Base-by-base conservation (phyloP, 1,140 invertebrate species). In the Drosophila rhopaloa region DNA sequence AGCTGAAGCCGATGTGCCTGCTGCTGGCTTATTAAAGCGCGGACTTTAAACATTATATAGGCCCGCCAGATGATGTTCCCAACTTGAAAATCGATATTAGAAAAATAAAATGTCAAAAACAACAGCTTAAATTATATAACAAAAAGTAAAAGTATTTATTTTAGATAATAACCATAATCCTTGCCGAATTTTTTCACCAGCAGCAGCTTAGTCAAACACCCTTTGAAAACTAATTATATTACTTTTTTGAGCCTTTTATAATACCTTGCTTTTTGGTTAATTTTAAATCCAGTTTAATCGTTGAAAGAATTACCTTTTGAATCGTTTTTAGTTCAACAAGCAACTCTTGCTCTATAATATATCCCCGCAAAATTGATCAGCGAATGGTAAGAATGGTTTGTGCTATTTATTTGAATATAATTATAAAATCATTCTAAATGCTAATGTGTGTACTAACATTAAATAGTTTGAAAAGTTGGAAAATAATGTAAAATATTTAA, bases 21-120 rank as follows among this genome's bases (percentile, higher is more conserved):
- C 29, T 40, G 46, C 19, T 40, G 24, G 41, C 55, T 60, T 88
- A 74, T 82, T 82, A 88, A 83, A 75, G 72, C 24, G 29, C 38
- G 13, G 27, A 54, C 59, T 67, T 72, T 76, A 63, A 79, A 60
- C 46, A 43, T 58, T 40, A 35, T 43, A 27, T 14, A 5, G 32
- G 24, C 19, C 4, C 2, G 35, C 5, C 27, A 35, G 8, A 55
- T 50, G 19, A 60, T 13, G 16, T 63, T 27, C 29, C 24, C 11
- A 11, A 40, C 16, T 46, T 2, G 32, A 5, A 50, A 71, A 43
- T 41, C 53, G 16, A 60, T 32, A n/a, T 32, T 5, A 1, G n/a
- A 2, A 47, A n/a, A 24, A 0, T 11, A 35, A 32, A 10, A 2
- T 11, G n/a, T 14, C 3, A 9, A 6, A 14, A 27, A 27, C 5